Base-by-base conservation (phyloP, 2,797 vertebrate species). In the Rhinella marina region DNA sequence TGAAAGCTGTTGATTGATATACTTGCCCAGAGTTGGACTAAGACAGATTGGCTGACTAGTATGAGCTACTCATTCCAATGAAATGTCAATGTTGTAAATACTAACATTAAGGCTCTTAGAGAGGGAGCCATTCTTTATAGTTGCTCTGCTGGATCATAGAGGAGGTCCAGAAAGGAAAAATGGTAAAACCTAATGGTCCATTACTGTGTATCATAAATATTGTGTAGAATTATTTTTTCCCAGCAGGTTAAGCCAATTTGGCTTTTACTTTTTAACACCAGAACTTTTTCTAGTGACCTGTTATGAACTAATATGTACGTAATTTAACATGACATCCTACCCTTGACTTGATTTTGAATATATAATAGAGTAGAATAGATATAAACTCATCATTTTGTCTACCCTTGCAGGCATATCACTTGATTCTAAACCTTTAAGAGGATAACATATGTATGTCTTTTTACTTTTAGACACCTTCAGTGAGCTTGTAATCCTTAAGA, bases 371-470 rank as follows among this genome's bases (percentile, higher is more conserved):
- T 48, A 73, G 48, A 73, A 8, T 48, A 73, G 32, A 73, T 73
- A 19, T 48, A 48, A 48, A 48, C 19, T 73, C 70, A 48, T 48
- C 10, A 48, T 48, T 48, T 21, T 21, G 32, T 48, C 32, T 48
- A 48, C 21, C 29, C 68, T 72, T n/a, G 41, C 16, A 48, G 9
- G 70, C 17, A 73, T 72, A 16, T 27, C 32, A 72, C 68, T 72
- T 29, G 25, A 16, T 32, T 17, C 16, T 68, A 68, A 68, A 68
- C 66, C 27, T 32, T 72, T 72, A 72, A 72, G 68, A 72, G 68
- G 68, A 72, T 72, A 72, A 72, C 68, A 72, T 41, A 32, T 41
- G 68, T 72, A 72, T 72, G 16, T 73, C 21, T 14, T 73, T 73
- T 48, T 16, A 19, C 19, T 73, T 19, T 73, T 23, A 21, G 32